phyloP scores from a whole-genome alignment of 2,797 vertebrate species.

The Apogon talboti region DNA sequence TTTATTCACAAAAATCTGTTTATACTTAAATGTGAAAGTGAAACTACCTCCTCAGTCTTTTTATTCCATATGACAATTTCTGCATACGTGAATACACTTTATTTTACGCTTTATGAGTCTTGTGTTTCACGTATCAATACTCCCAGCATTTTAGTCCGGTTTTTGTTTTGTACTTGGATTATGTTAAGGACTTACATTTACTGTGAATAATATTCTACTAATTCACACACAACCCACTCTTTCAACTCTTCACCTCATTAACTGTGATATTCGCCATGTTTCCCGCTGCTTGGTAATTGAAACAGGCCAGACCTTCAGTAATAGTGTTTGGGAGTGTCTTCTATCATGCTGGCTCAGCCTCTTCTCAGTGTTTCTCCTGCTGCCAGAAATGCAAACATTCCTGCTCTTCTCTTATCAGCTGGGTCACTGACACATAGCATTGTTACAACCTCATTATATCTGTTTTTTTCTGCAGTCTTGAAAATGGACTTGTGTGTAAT shows the following conservation, averaged over 20 bases:
- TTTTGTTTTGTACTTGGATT: no score
- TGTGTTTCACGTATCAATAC: no score
- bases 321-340: conserved; percentile 31
- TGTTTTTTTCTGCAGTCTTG: neutral
- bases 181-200: no score
- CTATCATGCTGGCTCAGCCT: conserved; percentile 31
- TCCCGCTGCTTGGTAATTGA: conserved; percentile 28
- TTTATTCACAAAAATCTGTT: no score
- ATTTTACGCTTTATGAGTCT: no score
- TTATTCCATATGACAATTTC: no score
- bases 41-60: no score
- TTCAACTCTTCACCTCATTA: conserved; percentile 17
- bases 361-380: conserved; percentile 31
- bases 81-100: no score
- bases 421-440: conserved; percentile 42
- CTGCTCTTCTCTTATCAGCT: conserved; percentile 43
- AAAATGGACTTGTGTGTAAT: neutral
- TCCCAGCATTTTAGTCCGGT: no score
- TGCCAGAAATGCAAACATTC: conserved; percentile 46
- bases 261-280: conserved; percentile 2
- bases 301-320: conserved; percentile 21
- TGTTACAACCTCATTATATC: conserved; percentile 8
- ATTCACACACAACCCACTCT: neutral
- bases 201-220: no score
- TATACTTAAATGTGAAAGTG: no score